A percentile compares a stretch with the other conserved stretches of the same genome.
Evolutionary conservation across 2,113 vertebrate genomes (phyloP).

Genomic region (Pedetes capensis): DNA sequence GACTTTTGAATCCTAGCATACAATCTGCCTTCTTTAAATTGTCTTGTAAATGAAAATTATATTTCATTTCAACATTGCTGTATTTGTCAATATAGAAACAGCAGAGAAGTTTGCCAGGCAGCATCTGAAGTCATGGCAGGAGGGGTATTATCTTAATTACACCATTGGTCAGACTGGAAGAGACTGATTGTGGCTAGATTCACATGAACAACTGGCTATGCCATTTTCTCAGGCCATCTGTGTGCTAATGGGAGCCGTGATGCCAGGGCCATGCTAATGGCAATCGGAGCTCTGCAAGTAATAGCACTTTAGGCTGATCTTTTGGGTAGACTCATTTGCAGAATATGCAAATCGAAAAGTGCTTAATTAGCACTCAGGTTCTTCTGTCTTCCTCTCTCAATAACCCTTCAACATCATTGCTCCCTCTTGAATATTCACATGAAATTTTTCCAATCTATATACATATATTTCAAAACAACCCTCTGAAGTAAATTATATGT

Average conservation of each 20-base stretch:
- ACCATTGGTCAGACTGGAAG: not conserved
- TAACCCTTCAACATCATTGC: not conserved
- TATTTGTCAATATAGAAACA: conserved; percentile 10
- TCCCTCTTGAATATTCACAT: not conserved
- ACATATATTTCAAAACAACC: not conserved
- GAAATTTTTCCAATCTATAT: not conserved
- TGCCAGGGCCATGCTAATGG: not conserved
- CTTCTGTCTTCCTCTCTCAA: not conserved
- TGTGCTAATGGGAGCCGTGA: not conserved
- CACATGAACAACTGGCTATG: not conserved
- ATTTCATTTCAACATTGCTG: not conserved
- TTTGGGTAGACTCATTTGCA: conserved; percentile 2
- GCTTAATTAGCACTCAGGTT: conserved; percentile 38
- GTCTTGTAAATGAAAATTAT: not conserved
- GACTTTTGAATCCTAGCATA: not conserved
- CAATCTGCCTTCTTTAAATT: not conserved
- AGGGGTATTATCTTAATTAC: conserved; percentile 36
- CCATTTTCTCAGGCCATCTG: conserved; percentile 52
- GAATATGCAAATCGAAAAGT: conserved; percentile 21
- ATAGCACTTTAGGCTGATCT: not conserved
- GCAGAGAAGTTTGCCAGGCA: not conserved
- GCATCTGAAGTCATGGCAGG: conserved; percentile 29
- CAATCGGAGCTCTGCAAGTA: not conserved
- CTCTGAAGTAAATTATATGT: conserved; percentile 19
- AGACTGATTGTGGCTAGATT: not conserved